Evolutionary conservation across 1,140 invertebrate species (phyloP), one percentile per base, ranked within the genome.

Genomic region (Macrotrachela quadricornifera): DNA sequence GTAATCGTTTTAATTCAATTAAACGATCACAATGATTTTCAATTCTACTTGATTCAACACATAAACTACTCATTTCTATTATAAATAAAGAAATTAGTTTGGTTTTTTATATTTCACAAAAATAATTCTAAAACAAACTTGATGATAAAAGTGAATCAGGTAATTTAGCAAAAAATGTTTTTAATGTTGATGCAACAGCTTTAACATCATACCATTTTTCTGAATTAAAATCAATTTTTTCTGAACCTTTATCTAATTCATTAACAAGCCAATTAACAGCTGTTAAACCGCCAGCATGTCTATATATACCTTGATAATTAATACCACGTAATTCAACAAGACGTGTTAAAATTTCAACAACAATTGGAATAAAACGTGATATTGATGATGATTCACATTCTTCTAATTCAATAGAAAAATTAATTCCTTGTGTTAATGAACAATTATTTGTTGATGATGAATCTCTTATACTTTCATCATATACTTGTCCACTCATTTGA

Each of bases 21-120:
- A 87, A 78, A 51, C 84, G 69, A 56, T 75, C 70, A 62, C 78
- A 72, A 53, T 78, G 73, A 70, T 85, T 75, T 57, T 80, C 76
- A 50, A 82, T 78, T 63, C 85, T 81, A 67, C 87, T 87, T 1
- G 86, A 84, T 61, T 84, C 79, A 50, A 95, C 92, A 62, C 95
- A 92, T 55, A 77, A 77, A 6, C 80, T 81, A 72, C 94, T 94
- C 15, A 88, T 74, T 69, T 88, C 85, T 69, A 78, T 71, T 46
- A 73, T 58, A 56, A n/a, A n/a, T 59, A 50, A 61, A 51, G 55
- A n/a, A n/a, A n/a, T 55, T 17, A 45, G 54, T 40, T 14, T n/a
- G 40, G 14, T 6, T 17, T 10, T 48, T 15, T 47, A 45, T 36
- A 45, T 40, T 59, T 6, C 2, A 38, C 4, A 18, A 21, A 51